Conservation (phyloP, 2,113 vertebrate species). For the Ammodytes dubius region DNA sequence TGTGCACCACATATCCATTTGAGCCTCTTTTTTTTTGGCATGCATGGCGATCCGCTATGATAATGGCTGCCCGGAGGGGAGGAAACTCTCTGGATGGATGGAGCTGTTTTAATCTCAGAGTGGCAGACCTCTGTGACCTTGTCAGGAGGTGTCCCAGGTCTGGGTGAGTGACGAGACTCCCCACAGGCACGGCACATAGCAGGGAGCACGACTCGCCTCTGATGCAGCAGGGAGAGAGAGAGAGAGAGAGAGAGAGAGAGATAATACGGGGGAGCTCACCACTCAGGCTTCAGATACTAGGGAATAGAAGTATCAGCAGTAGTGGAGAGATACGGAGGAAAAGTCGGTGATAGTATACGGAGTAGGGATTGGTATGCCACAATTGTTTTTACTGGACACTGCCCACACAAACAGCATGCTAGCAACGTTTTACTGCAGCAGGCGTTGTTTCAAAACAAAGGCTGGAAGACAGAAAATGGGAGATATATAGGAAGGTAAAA, state of each 20-base stretch:
- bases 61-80: constrained; percentile 71
- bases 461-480: background rate
- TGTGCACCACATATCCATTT: constrained; percentile 69
- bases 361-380: constrained; percentile 4
- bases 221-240: constrained; percentile 35
- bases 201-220: constrained; percentile 33
- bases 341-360: background rate
- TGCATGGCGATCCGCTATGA: constrained; percentile 70
- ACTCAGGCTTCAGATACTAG: constrained; percentile 26
- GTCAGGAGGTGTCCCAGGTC: constrained; percentile 70
- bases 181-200: constrained; percentile 55
- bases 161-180: constrained; percentile 73
- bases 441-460: constrained; percentile 5
- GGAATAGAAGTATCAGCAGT: constrained; percentile 2
- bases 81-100: constrained; percentile 67
- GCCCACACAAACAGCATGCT: constrained; percentile 11
- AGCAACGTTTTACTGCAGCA: constrained; percentile 1
- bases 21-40: constrained; percentile 66
- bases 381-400: constrained; percentile 8
- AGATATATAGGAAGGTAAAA: background rate
- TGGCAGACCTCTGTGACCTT: constrained; percentile 74
- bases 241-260: constrained; percentile 38
- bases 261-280: constrained; percentile 1
- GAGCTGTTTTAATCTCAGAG: constrained; percentile 75
- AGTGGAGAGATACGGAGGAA: constrained; percentile 2